Evolutionary conservation across 2,113 vertebrate genomes (phyloP).

Genomic region (Agapornis roseicollis): DNA sequence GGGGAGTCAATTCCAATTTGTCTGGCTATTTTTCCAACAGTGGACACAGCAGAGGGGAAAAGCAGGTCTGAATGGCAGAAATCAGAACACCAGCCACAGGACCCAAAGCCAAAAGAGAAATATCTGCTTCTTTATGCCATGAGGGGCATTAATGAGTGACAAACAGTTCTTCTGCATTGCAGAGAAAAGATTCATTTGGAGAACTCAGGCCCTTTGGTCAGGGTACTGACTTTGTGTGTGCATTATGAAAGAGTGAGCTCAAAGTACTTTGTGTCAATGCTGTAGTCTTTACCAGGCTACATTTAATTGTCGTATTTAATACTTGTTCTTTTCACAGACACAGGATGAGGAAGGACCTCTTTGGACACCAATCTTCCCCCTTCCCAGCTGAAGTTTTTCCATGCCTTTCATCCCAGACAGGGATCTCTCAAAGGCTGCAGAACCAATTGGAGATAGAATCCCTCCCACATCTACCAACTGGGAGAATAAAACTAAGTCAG

Average conservation of each 20-base stretch:
- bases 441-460: not conserved
- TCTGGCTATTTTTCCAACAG: not conserved
- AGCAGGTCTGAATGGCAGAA: not conserved
- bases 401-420: not conserved
- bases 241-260: not conserved
- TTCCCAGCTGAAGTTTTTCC: not conserved
- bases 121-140: not conserved
- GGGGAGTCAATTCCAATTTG: not conserved
- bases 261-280: not conserved
- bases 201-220: not conserved
- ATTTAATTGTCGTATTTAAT: not conserved
- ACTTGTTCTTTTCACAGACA: not conserved
- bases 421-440: not conserved
- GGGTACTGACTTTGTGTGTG: not conserved
- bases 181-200: not conserved
- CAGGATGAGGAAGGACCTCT: not conserved
- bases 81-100: not conserved
- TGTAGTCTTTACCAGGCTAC: not conserved
- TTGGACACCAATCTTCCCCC: not conserved
- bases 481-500: not conserved
- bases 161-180: not conserved
- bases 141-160: not conserved
- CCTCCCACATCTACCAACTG: not conserved
- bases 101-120: not conserved
- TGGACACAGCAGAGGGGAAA: not conserved